Evolutionary conservation across 2,797 vertebrate species (phyloP).

Genomic region (Pangasius sanitwongsei): DNA sequence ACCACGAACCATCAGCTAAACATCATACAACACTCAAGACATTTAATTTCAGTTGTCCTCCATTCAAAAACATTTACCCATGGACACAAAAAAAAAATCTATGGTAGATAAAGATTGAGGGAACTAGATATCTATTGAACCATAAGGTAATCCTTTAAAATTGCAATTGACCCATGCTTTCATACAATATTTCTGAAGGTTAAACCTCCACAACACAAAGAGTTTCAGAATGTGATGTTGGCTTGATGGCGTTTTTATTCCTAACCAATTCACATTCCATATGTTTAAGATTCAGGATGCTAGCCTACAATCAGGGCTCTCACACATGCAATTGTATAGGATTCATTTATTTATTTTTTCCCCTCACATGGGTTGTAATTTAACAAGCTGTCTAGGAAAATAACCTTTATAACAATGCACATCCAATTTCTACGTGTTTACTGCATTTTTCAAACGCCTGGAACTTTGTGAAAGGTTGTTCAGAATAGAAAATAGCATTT

Average conservation of each 20-base stretch:
- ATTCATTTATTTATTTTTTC: not conserved
- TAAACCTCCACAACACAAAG: not conserved
- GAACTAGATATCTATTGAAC: not conserved
- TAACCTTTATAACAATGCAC: not conserved
- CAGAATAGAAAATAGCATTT: not conserved
- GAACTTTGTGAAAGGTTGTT: not conserved
- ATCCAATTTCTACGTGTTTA: not conserved
- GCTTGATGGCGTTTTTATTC: not conserved
- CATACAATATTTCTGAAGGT: not conserved
- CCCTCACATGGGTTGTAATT: not conserved
- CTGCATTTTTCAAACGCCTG: not conserved
- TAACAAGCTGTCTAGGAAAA: not conserved
- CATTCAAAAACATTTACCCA: not conserved
- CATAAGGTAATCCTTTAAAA: not conserved
- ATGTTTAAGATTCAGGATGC: not conserved
- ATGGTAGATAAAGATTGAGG: not conserved
- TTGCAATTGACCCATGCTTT: not conserved
- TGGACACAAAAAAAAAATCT: conserved; percentile 14
- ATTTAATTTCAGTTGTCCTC: conserved; percentile 30
- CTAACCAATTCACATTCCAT: not conserved
- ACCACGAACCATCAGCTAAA: not conserved
- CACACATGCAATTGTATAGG: not conserved
- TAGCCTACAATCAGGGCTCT: not conserved
- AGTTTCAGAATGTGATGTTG: not conserved
- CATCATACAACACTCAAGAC: conserved; percentile 25